Evolutionary conservation across 2,797 vertebrate species (phyloP), one percentile per base, ranked within the genome.

Genomic region (Argentina silus): DNA sequence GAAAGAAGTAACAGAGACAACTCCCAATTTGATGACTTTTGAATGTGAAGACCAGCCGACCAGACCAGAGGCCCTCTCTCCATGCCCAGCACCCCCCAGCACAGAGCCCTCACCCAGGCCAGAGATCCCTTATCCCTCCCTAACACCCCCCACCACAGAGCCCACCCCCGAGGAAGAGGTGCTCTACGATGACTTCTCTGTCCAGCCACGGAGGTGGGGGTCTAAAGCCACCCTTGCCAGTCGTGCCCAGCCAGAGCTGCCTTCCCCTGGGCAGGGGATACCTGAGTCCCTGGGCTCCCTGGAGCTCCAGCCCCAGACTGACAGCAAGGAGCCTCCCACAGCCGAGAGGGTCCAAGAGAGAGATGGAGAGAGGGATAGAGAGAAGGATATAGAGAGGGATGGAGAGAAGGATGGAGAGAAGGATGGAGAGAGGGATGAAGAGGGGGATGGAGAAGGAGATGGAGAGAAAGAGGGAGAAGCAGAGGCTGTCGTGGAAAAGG

Each of bases 171-270:
- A 64, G 43, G 17, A 64, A 19, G 43, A 64, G 17, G 43, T 64
- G 42, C 15, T 64, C 42, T 64, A 64, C 10, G 62, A 64, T 17
- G 62, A 64, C 62, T 64, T 64, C 15, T 64, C 62, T 0, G 62
- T 47, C 62, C 44, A 64, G 17, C 62, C 43, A 7, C 43, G 62
- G n/a, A 17, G 62, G 15, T 64, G 62, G 62, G 62, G 62, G n/a
- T 64, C 62, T 47, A 43, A 64, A 42, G 43, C 62, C 62, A 64
- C 10, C 14, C 14, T 44, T 8, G 3, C 42, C 8, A n/a, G 8
- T 8, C 36, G 8, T 44, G 9, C 36, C 43, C 62, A 47, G 62
- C n/a, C 17, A 6, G 4, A 64, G 44, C 10, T 7, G 44, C 42
- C 62, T 44, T 17, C 1, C n/a, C 3, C 17, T 19, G 17, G 14